These are phyloP conservation scores for Andrena chrysosceles DNA, from an alignment of 2,888 invertebrate species.

Conservation along the genomic window DNA sequence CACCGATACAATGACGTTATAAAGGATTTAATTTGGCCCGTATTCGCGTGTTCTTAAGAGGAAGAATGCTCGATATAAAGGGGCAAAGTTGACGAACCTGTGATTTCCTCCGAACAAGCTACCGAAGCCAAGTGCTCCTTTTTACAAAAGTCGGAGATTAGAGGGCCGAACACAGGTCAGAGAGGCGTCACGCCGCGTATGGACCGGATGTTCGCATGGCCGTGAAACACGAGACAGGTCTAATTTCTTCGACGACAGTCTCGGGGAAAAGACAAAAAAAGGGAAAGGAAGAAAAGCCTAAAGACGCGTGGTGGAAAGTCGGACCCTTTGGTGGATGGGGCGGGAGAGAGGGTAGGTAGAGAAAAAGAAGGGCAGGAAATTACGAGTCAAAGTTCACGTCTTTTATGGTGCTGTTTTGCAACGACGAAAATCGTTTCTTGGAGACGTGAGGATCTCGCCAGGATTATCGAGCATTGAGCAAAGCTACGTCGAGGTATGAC, in stretches of 20 bases:
- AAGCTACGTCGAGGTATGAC: not conserved
- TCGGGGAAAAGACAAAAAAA: slow-evolving; percentile 61
- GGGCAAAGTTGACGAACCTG: not conserved
- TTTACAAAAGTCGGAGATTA: slow-evolving; percentile 17
- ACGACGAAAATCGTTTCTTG: slow-evolving; percentile 60
- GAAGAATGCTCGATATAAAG: not conserved
- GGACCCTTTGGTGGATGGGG: slow-evolving; percentile 48
- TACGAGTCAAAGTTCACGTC: slow-evolving; percentile 62
- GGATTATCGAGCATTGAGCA: not conserved
- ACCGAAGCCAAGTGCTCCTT: not conserved
- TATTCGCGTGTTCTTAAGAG: not conserved
- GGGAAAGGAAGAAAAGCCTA: slow-evolving; percentile 58
- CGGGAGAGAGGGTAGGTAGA: not conserved
- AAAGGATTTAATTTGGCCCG: no score
- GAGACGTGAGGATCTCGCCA: not conserved
- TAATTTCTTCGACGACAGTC: slow-evolving; percentile 76
- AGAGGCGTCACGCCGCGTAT: slow-evolving; percentile 62
- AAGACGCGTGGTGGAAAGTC: slow-evolving; percentile 54
- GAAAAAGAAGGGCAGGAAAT: slow-evolving; percentile 65
- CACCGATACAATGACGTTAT: no score
- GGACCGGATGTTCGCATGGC: slow-evolving; percentile 73
- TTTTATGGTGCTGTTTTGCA: slow-evolving; percentile 53
- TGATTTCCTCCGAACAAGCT: not conserved
- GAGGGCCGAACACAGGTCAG: slow-evolving; percentile 23
- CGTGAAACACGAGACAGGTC: slow-evolving; percentile 76